phyloP scores from a whole-genome alignment of 2,797 vertebrate genomes.

The Meda fulgida region DNA sequence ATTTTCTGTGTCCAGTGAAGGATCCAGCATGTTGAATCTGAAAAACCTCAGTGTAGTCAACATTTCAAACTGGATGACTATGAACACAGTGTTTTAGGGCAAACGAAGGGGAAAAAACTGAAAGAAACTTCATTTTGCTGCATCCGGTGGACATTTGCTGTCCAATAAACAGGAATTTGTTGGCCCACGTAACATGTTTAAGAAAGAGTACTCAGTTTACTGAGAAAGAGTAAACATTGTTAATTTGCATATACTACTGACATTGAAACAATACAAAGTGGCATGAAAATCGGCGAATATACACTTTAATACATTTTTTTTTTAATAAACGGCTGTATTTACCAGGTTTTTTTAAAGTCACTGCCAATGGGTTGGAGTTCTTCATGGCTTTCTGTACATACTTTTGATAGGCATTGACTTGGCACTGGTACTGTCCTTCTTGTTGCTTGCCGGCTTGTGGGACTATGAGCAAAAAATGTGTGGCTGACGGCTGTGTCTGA shows the following conservation, averaged over 20 bases:
- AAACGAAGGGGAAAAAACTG: not conserved
- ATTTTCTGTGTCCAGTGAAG: too few relatives aligned
- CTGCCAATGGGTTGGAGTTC: conserved; percentile 64
- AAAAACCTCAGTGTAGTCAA: not conserved
- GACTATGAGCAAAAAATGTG: conserved; percentile 63
- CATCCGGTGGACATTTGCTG: too few relatives aligned
- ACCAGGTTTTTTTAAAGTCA: conserved; percentile 73
- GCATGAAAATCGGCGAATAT: fast-evolving
- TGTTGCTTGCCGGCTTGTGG: conserved; percentile 66
- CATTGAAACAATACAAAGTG: not conserved
- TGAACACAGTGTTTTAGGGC: not conserved
- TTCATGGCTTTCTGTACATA: conserved; percentile 61
- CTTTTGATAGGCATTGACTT: conserved; percentile 65
- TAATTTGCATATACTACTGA: too few relatives aligned
- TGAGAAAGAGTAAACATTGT: too few relatives aligned
- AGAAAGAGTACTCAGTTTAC: too few relatives aligned
- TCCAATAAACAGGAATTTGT: too few relatives aligned
- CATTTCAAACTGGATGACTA: not conserved
- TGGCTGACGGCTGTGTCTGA: not conserved
- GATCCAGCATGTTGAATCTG: too few relatives aligned
- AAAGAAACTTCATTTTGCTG: not conserved
- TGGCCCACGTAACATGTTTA: too few relatives aligned
- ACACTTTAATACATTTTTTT: not conserved
- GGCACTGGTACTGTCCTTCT: conserved; percentile 71
- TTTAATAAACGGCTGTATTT: conserved; percentile 32